Percentiles rank a stretch among this genome's conserved stretches.
Conservation (phyloP, 2,888 invertebrate species). For the Brachynemurus nebulosus region DNA sequence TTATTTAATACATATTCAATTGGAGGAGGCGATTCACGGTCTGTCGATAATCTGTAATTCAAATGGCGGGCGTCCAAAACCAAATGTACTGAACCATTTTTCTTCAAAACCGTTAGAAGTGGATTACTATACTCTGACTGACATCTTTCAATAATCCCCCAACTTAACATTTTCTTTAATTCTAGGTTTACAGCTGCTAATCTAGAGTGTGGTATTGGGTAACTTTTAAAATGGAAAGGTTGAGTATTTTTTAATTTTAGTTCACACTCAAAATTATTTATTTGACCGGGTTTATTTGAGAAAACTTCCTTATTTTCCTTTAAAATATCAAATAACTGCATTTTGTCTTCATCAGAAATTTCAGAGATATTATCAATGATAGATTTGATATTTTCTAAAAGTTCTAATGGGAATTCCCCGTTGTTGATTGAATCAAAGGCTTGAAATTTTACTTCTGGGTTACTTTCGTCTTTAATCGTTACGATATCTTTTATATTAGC, state of each 20-base stretch:
- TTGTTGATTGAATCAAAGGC: no score
- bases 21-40: slow-evolving; percentile 8
- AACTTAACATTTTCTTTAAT: slow-evolving; percentile 8
- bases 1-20: slow-evolving; percentile 7
- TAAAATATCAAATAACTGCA: not conserved
- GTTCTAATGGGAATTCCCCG: no score
- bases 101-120: slow-evolving; percentile 8
- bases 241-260: not conserved
- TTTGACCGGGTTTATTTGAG: not conserved
- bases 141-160: slow-evolving; percentile 9
- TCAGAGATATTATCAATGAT: not conserved
- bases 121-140: slow-evolving; percentile 10
- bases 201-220: slow-evolving; percentile 9
- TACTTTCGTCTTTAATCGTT: not conserved
- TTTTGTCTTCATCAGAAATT: not conserved
- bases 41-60: slow-evolving; percentile 7
- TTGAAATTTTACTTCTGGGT: no score
- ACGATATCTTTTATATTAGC: no score
- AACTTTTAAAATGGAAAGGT: slow-evolving; percentile 1
- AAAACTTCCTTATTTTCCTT: not conserved
- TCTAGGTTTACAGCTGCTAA: slow-evolving; percentile 6
- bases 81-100: slow-evolving; percentile 9
- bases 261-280: slow-evolving; percentile 1
- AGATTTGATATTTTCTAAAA: not conserved
- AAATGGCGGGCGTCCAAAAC: slow-evolving; percentile 10